These are phyloP conservation scores for Trichosurus vulpecula DNA, from an alignment of 2,797 vertebrate genomes.

Conservation along the genomic window DNA sequence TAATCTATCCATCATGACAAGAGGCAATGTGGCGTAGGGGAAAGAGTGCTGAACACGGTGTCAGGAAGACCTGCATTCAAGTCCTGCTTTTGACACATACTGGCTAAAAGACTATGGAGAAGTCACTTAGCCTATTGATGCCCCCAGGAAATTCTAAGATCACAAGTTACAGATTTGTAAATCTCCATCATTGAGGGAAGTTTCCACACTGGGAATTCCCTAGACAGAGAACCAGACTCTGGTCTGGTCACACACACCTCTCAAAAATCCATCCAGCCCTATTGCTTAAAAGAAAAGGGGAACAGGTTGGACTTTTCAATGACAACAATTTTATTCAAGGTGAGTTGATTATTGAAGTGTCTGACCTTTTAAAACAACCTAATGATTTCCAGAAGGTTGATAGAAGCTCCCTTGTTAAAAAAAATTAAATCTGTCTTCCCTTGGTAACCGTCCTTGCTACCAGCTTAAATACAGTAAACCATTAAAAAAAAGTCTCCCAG, in stretches of 20 bases:
- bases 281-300: neutral
- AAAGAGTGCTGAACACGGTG: neutral
- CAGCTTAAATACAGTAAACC: conserved; percentile 72
- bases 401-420: conserved; percentile 14
- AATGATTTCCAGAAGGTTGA: neutral
- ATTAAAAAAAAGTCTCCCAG: conserved; percentile 60
- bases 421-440: conserved; percentile 35
- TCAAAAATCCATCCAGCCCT: neutral
- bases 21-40: neutral
- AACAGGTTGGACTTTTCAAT: neutral
- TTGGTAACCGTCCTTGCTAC: conserved; percentile 35
- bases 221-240: neutral
- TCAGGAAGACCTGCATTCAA: neutral
- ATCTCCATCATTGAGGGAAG: neutral
- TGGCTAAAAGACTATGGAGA: neutral
- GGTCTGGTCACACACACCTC: neutral
- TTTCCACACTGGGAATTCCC: neutral
- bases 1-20: neutral
- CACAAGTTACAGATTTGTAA: neutral
- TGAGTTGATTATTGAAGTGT: neutral
- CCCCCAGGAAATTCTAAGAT: neutral
- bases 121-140: neutral
- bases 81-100: neutral
- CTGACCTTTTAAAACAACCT: conserved; percentile 41
- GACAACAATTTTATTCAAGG: conserved; percentile 9